Base-by-base conservation (phyloP, 1,140 invertebrate species). In the Eueides isabella region DNA sequence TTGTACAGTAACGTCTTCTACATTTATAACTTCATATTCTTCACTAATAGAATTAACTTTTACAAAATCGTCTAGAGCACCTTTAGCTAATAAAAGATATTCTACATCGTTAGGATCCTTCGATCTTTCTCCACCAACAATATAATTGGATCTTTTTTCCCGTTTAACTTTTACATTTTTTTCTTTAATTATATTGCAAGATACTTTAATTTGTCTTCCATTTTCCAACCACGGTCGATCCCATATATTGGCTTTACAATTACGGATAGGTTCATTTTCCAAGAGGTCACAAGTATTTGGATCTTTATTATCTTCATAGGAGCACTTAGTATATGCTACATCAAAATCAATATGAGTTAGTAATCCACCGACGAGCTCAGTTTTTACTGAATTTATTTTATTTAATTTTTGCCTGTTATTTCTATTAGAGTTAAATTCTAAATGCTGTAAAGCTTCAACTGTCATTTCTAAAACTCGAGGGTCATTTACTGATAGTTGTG, bases 161-260 rank as follows among this genome's bases (percentile, higher is more conserved):
- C 75, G 78, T 55, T 69, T 71, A 29, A n/a, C 5, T 44, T 29
- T 29, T 6, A 35, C 28, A 71, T 9, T 64, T 44, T 77, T 38
- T 38, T 4, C 35, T 5, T 38, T 38, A 38, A 0, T 38, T 14
- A 61, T 63, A 31, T 90, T 76, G 72, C 94, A 95, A 5, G 83
- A 79, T 0, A 95, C 87, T 12, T 88, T 91, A 5, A 94, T 86
- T 76, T 94, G 72, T 61, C 74, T 85, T 4, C 90, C 93, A 11
- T 94, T 72, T 70, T 94, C 91, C 19, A 95, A 29, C 96, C 95
- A 96, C 5, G 95, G 94, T 78, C 94, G 90, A 41, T 95, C 94
- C 95, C 95, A 96, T 35, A 95, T 86, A 26, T 86, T 83, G 6
- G 95, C 87, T 11, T 89, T 41, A 80, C 95, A 96, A 19, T 88